Base-by-base conservation (phyloP, 2,888 invertebrate genomes). In the Julus scanicus region DNA sequence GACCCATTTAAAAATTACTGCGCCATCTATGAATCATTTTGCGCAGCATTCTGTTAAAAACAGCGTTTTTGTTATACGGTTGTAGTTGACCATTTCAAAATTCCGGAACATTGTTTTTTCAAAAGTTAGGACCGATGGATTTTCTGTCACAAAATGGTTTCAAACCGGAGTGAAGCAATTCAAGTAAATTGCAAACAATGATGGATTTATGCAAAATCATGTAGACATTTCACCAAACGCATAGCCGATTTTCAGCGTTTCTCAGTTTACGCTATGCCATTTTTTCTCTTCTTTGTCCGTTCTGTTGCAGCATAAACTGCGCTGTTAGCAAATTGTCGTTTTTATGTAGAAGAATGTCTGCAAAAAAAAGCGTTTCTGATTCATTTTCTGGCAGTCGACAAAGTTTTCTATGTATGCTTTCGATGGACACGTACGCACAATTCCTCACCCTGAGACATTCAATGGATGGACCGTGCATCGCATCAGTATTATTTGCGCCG, bases 391-490 rank as follows among this genome's bases (percentile, higher is more conserved):
- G n/a, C 63, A 3, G 63, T 63, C 20, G 6, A n/a, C 1, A 17
- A 15, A 63, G 6, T 63, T 63, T 53, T 53, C 53, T 53, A 53
- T 13, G 49, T 13, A 9, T 13, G 13, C 49, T 49, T 49, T 49
- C 49, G 9, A 13, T 53, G 53, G 53, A 53, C 53, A 53, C 53
- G 53, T 53, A 3, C 53, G 53, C 53, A 53, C 53, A 53, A 53
- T 53, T 53, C 53, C 53, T 53, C 53, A 53, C 53, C 53, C 63
- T n/a, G 63, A n/a, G 63, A n/a, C 63, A 63, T 63, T 63, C 63
- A 63, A 63, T 63, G 63, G 63, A 63, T 63, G 63, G 63, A 63
- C 63, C 63, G 63, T 63, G 63, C 63, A 63, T 63, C 20, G 63
- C 63, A 63, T 63, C 63, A 63, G 63, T 63, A 63, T 63, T 63